phyloP scores from a whole-genome alignment of 64 coral and sea anemone species.

The Exaiptasia diaphana region DNA sequence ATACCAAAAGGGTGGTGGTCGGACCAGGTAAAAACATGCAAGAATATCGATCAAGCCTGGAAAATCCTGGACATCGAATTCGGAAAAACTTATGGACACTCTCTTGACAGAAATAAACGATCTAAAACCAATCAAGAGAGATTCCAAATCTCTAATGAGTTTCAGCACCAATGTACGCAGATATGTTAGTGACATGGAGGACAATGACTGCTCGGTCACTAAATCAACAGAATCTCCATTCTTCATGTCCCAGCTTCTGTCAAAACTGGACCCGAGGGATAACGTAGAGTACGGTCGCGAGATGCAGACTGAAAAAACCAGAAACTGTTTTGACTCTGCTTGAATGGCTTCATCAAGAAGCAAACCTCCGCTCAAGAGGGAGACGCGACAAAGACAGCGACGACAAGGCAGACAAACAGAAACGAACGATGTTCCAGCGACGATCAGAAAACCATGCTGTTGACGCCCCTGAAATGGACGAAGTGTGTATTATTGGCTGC shows the following conservation, averaged over 20 bases:
- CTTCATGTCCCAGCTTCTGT: slow-evolving; percentile 58
- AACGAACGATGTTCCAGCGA: not conserved
- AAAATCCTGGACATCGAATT: slow-evolving; percentile 9
- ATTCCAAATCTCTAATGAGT: not conserved
- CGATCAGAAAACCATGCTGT: not conserved
- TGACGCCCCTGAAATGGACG: not conserved
- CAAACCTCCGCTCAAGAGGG: not conserved
- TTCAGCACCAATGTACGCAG: not conserved
- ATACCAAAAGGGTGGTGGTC: not conserved
- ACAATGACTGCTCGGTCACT: slow-evolving; percentile 54
- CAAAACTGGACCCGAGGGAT: slow-evolving; percentile 56
- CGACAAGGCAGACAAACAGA: not conserved
- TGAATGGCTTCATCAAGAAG: slow-evolving; percentile 34
- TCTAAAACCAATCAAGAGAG: not conserved
- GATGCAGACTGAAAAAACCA: slow-evolving; percentile 31
- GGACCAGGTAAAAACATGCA: slow-evolving; percentile 1
- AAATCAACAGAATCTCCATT: slow-evolving; percentile 46
- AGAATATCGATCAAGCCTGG: not conserved
- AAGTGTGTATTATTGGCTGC: not conserved
- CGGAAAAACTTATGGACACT: slow-evolving; percentile 15
- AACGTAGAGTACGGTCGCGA: slow-evolving; percentile 57
- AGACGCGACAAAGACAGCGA: not conserved
- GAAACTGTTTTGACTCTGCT: slow-evolving; percentile 49
- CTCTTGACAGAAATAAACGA: slow-evolving; percentile 2
- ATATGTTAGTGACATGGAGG: slow-evolving; percentile 44